A percentile compares a stretch with the other conserved stretches of the same genome.
These are phyloP conservation scores for Synaphobranchus kaupii DNA, from an alignment of 2,797 vertebrate genomes.

Conservation along the genomic window DNA sequence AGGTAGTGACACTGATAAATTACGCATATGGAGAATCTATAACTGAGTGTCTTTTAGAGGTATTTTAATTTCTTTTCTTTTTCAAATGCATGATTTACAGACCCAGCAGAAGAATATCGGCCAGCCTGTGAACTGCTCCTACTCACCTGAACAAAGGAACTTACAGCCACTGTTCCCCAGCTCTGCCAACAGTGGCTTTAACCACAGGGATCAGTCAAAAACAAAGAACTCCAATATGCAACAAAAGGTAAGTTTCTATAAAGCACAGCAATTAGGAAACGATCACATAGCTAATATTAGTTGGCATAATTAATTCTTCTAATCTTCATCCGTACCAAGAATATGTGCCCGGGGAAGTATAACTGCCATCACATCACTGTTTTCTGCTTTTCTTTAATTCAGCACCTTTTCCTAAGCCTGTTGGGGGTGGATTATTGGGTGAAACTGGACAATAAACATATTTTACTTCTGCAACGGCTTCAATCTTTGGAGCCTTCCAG, in stretches of 20 bases:
- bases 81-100: slow-evolving; percentile 40
- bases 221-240: slow-evolving; percentile 67
- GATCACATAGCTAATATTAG: neutral
- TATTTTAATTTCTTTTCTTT: neutral
- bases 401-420: slow-evolving; percentile 51
- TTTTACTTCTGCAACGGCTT: slow-evolving; percentile 44
- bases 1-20: neutral
- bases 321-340: slow-evolving; percentile 12
- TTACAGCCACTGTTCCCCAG: slow-evolving; percentile 67
- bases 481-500: slow-evolving; percentile 42
- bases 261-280: neutral
- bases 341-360: neutral
- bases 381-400: slow-evolving; percentile 53
- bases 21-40: neutral
- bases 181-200: slow-evolving; percentile 63
- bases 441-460: slow-evolving; percentile 19
- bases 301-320: slow-evolving; percentile 6
- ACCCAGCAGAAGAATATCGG: slow-evolving; percentile 65
- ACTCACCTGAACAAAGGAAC: slow-evolving; percentile 68
- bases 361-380: slow-evolving; percentile 46
- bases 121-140: slow-evolving; percentile 61
- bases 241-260: slow-evolving; percentile 65
- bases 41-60: neutral
- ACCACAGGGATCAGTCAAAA: slow-evolving; percentile 61
- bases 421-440: slow-evolving; percentile 15